Base-by-base conservation (phyloP, 2,888 invertebrate genomes). In the Ichneumoninae sp. region DNA sequence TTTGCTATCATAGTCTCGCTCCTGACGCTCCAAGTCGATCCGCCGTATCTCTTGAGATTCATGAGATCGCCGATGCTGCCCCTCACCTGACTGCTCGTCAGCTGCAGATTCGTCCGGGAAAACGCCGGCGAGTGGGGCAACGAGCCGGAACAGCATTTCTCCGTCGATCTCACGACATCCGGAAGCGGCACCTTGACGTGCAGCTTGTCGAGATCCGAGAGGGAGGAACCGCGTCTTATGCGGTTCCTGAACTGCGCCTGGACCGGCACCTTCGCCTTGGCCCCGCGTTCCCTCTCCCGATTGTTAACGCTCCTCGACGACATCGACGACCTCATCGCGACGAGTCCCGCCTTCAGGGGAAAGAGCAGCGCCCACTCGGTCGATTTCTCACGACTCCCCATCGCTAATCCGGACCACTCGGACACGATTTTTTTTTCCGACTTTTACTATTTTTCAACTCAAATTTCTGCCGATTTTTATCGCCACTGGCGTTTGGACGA, bases 21-120 rank as follows among this genome's bases (percentile, higher is more conserved):
- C 22, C 96, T 95, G 1, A 96, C 95, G 88, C 96, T 96, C 94
- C 96, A 96, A 84, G 95, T 96, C 90, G 96, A 96, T 54, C 96
- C 96, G 84, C 96, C 96, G 90, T 96, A 97, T 91, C 95, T 96
- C 89, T 96, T 96, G 89, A 95, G 93, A 93, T 97, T 97, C 97
- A 97, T 97, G 89, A 97, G 94, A 92, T 97, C 97, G 2, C 97
- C 97, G 68, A 97, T 96, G 88, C 96, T 96, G 22, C 96, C 96
- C 0, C 93, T 89, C 0, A 92, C 91, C 22, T 92, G 90, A n/a
- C 89, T 87, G 66, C 88, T 91, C 13, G 89, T 88, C 16, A 91
- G 71, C 30, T 91, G 90, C 33, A 94, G 89, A 85, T 94, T 93
- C 26, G 94, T 94, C 57, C 95, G 92, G 3, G 94, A 95, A 75